A percentile compares a stretch with the other conserved stretches of the same genome.
These are phyloP conservation scores for Machimus atricapillus DNA, from an alignment of 2,888 invertebrate species.

Conservation along the genomic window DNA sequence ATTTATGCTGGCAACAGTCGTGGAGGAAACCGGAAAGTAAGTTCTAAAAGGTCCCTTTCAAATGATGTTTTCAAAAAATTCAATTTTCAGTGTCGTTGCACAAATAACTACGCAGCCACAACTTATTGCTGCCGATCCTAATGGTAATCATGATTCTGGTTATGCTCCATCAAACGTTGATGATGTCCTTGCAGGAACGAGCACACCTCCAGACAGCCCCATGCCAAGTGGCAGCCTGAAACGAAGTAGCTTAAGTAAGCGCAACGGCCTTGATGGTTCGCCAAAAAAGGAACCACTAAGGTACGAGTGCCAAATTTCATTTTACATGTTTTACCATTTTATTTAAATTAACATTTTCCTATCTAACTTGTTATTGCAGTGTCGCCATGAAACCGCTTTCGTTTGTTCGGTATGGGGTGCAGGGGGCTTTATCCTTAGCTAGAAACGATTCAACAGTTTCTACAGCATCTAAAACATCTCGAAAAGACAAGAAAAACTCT, in stretches of 20 bases:
- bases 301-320: conserved; percentile 49
- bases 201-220: conserved; percentile 66
- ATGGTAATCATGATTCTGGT: conserved; percentile 85
- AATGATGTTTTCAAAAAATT: background rate
- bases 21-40: conserved; percentile 82
- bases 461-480: conserved; percentile 63
- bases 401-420: conserved; percentile 61
- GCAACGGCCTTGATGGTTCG: conserved; percentile 56
- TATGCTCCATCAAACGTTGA: conserved; percentile 74
- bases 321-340: background rate
- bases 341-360: background rate
- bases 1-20: conserved; percentile 88
- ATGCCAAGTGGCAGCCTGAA: conserved; percentile 59
- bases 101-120: conserved; percentile 66
- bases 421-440: conserved; percentile 62
- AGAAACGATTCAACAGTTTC: conserved; percentile 68
- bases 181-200: conserved; percentile 67
- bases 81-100: conserved; percentile 65
- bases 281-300: conserved; percentile 61
- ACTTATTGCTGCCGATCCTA: conserved; percentile 70
- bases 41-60: conserved; percentile 57
- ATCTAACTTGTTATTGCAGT: conserved; percentile 53
- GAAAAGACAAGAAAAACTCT: conserved; percentile 63
- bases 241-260: conserved; percentile 58
- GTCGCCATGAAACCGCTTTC: conserved; percentile 71